Conservation (phyloP, 1,140 invertebrate species). For the Macrosteles quadrilineatus region DNA sequence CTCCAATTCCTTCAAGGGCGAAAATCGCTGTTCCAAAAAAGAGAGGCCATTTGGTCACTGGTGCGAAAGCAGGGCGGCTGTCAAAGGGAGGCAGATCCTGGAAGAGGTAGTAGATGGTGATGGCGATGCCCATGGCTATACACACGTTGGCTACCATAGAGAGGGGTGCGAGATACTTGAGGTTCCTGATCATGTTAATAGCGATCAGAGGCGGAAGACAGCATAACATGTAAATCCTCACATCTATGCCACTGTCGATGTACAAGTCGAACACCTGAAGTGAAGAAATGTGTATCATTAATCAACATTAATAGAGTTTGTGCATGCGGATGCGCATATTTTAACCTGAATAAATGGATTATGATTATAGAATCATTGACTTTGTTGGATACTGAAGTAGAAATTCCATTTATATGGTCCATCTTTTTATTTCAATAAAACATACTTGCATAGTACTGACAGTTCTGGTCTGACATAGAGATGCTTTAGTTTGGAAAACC, state of each 20-base stretch:
- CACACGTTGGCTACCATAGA: slow-evolving; percentile 84
- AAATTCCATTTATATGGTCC: too few relatives aligned
- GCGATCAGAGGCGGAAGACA: slow-evolving; percentile 70
- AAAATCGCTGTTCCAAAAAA: slow-evolving; percentile 92
- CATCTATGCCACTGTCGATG: slow-evolving; percentile 54
- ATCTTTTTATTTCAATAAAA: too few relatives aligned
- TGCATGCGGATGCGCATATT: too few relatives aligned
- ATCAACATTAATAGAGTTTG: too few relatives aligned
- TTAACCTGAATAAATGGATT: too few relatives aligned
- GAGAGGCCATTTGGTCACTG: slow-evolving; percentile 65
- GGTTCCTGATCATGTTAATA: slow-evolving; percentile 77
- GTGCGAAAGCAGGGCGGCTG: slow-evolving; percentile 57
- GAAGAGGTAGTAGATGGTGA: slow-evolving; percentile 85
- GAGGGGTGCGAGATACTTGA: slow-evolving; percentile 83
- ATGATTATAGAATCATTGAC: too few relatives aligned
- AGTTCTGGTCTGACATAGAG: too few relatives aligned
- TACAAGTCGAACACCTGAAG: slow-evolving; percentile 66
- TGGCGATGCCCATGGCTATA: slow-evolving; percentile 71
- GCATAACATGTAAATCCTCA: slow-evolving; percentile 71
- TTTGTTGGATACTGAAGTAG: too few relatives aligned
- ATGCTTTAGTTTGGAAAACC: too few relatives aligned
- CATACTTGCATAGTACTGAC: too few relatives aligned
- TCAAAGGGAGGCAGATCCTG: slow-evolving; percentile 60
- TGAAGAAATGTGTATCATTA: too few relatives aligned
- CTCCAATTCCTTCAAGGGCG: slow-evolving; percentile 87